phyloP scores from a whole-genome alignment of 2,888 invertebrate genomes.

The Pammene aurita region DNA sequence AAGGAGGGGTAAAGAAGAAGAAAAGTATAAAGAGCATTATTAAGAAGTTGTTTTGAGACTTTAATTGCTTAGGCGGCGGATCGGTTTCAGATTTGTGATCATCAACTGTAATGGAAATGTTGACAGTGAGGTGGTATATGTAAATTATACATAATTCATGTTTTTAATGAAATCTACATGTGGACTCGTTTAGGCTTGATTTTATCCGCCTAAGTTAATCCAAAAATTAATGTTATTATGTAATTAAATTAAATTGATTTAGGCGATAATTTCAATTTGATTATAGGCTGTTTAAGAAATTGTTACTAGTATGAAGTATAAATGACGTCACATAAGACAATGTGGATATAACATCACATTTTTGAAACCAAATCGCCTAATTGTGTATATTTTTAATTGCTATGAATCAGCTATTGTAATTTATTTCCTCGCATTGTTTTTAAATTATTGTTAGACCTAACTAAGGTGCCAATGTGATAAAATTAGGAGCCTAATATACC shows the following conservation, averaged over 20 bases:
- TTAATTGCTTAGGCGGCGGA: constrained; percentile 46
- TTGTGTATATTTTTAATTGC: constrained; percentile 42
- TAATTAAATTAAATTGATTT: neutral
- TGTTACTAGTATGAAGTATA: constrained; percentile 9
- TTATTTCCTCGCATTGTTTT: constrained; percentile 67
- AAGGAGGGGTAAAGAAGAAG: constrained; percentile 80
- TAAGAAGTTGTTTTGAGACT: constrained; percentile 89
- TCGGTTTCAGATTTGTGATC: constrained; percentile 41
- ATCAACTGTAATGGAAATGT: neutral
- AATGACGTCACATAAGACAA: constrained; percentile 22
- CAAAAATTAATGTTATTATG: too few relatives aligned
- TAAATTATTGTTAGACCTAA: constrained; percentile 69
- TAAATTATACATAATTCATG: constrained; percentile 8
- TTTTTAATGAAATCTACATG: neutral
- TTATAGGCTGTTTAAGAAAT: neutral
- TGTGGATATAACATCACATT: constrained; percentile 28
- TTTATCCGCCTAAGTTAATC: neutral
- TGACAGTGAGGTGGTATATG: constrained; percentile 6
- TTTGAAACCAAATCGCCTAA: constrained; percentile 26
- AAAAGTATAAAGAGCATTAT: constrained; percentile 89
- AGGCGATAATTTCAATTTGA: neutral
- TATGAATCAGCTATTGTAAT: constrained; percentile 62
- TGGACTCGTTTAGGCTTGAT: neutral
- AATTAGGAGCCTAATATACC: constrained; percentile 71
- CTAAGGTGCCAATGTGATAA: constrained; percentile 82